Evolutionary conservation across 2,113 vertebrate species (phyloP), one percentile per base, ranked within the genome.

Genomic region (Sula dactylatra): DNA sequence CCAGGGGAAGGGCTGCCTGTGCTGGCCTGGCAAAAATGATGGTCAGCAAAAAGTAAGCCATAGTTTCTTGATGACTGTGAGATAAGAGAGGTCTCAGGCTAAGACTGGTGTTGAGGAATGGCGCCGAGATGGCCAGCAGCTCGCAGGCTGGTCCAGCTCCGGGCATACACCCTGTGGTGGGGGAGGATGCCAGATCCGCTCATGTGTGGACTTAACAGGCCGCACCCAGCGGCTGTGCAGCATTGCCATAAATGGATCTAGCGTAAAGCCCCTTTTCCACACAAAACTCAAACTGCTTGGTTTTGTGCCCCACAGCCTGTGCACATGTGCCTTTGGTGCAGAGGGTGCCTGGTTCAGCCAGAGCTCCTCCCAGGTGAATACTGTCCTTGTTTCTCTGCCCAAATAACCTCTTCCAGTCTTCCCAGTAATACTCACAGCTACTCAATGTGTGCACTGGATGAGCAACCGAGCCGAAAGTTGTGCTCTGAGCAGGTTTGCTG

Each of bases 381-480:
- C 0, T 40, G 27, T 34, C 50, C 50, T 73, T 74, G 29, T 5
- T 85, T 21, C 44, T 49, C 71, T 65, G 40, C 13, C 31, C 36
- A 66, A 13, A 32, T 4, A 83, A 36, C 27, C 10, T 47, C 66
- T 83, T 55, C 54, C 31, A 61, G 7, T 44, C 58, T 17, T 73
- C 59, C 42, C 34, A 73, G 67, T 32, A 52, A 86, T 6, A 45
- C 8, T 54, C 56, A 69, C 27, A 79, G 22, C 42, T 80, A 32
- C 21, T 44, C 40, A 38, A 0, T 1, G 7, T 0, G 0, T 6
- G 4, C 52, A 54, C 45, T 76, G 59, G 38, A n/a, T 1, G 2
- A 88, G 55, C 38, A 66, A 31, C 4, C 2, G 10, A 82, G 67
- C 18, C 78, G 29, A 20, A 71, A 52, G n/a, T 1, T 62, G 67